These are phyloP conservation scores for Seladonia tumulorum DNA, from an alignment of 2,888 invertebrate species.

Conservation along the genomic window DNA sequence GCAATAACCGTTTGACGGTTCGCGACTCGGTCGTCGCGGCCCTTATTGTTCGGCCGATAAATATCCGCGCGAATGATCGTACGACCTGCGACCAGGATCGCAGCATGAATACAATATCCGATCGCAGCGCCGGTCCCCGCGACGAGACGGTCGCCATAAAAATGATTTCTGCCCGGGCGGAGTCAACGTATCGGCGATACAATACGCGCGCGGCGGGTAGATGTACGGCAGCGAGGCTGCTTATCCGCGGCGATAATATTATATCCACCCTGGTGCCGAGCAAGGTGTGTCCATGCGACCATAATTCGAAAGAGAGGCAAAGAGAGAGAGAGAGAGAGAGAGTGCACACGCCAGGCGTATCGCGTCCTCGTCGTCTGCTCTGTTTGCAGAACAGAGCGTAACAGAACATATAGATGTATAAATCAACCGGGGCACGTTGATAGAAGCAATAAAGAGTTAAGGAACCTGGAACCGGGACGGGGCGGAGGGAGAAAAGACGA, in stretches of 20 bases:
- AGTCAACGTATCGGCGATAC: constrained; percentile 50
- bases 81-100: not conserved
- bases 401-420: constrained; percentile 77
- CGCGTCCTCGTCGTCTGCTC: constrained; percentile 18
- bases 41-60: constrained; percentile 21
- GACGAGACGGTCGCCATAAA: constrained; percentile 36
- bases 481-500: not conserved
- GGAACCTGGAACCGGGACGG: constrained; percentile 70
- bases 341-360: not conserved
- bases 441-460: constrained; percentile 80
- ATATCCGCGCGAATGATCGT: constrained; percentile 1
- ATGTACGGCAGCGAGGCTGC: constrained; percentile 47
- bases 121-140: not conserved
- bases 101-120: constrained; percentile 43
- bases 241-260: constrained; percentile 68
- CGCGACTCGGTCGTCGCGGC: not conserved
- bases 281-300: constrained; percentile 53
- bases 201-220: constrained; percentile 45
- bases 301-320: constrained; percentile 22
- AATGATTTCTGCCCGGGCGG: constrained; percentile 48
- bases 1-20: constrained; percentile 13
- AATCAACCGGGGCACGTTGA: constrained; percentile 80
- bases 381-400: constrained; percentile 62
- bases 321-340: not conserved
- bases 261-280: constrained; percentile 54